Evolutionary conservation across 1,140 invertebrate genomes (phyloP).

Genomic region (Mycetomoellerius zeteki): DNA sequence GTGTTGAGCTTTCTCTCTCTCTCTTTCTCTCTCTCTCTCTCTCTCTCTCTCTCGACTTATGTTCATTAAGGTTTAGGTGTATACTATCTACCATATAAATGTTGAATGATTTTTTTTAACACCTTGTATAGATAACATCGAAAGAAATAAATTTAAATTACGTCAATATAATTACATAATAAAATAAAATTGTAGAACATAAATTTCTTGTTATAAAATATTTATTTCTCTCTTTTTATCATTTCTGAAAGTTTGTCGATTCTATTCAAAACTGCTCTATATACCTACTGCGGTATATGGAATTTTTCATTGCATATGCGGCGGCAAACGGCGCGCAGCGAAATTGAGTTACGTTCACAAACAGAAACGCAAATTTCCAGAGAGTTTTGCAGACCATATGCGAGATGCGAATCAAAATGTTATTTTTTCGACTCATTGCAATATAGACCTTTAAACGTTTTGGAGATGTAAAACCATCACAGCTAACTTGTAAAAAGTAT

Average conservation of each 20-base stretch:
- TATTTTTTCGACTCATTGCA: conserved; percentile 49
- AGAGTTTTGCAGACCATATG: conserved; percentile 38
- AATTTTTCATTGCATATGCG: conserved; percentile 54
- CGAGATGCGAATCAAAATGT: conserved; percentile 48
- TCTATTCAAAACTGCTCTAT: conserved; percentile 15
- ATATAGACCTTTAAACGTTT: conserved; percentile 37
- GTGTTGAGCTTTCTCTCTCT: no score
- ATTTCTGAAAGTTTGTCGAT: background rate
- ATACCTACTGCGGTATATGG: background rate
- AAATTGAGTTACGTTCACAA: conserved; percentile 60
- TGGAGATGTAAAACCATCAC: conserved; percentile 24
- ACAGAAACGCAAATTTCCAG: conserved; percentile 41
- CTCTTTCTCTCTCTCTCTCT: no score
- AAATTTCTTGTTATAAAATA: conserved; percentile 3
- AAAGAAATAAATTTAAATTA: background rate
- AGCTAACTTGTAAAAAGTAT: conserved; percentile 24
- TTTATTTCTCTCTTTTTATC: background rate
- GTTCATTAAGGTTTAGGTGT: no score
- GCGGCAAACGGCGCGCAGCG: conserved; percentile 24
- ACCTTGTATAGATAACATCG: background rate
- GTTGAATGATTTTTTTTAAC: no score
- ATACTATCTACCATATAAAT: no score
- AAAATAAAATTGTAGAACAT: background rate
- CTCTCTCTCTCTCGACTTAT: no score
- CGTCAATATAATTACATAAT: background rate